A percentile compares a stretch with the other conserved stretches of the same genome.
Conservation (phyloP, 2,113 vertebrate species). For the Stigmatopora nigra region DNA sequence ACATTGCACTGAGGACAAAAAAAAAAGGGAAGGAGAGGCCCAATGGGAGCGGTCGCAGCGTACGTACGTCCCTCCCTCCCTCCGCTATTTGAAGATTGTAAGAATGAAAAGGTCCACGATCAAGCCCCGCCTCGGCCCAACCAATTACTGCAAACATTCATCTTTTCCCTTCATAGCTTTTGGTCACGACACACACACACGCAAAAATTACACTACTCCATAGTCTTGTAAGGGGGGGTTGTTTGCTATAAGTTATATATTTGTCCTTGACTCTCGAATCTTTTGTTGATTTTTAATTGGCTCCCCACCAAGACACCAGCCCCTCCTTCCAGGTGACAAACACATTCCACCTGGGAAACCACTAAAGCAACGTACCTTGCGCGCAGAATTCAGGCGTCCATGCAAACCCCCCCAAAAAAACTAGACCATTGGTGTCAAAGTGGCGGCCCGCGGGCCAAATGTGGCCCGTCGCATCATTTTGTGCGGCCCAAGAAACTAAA, state of each 20-base stretch:
- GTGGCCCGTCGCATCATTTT: too few relatives aligned
- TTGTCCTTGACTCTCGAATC: conserved; percentile 19
- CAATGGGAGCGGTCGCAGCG: neutral
- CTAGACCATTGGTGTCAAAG: too few relatives aligned
- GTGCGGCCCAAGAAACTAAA: too few relatives aligned
- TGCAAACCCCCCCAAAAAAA: conserved; percentile 44
- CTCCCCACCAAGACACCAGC: conserved; percentile 14
- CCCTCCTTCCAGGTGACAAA: conserved; percentile 25
- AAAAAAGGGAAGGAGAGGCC: conserved; percentile 41
- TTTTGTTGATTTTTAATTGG: conserved; percentile 34
- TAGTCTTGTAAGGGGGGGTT: conserved; percentile 3
- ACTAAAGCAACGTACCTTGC: conserved; percentile 63
- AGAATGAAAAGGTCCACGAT: conserved; percentile 46
- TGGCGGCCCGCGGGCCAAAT: too few relatives aligned
- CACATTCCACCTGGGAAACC: conserved; percentile 35
- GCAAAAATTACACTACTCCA: conserved; percentile 19
- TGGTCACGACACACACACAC: conserved; percentile 54
- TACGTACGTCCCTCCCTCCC: neutral
- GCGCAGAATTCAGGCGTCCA: conserved; percentile 63
- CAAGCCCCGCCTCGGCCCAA: conserved; percentile 46
- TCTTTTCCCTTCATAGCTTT: conserved; percentile 65
- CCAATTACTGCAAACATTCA: conserved; percentile 62
- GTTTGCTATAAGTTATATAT: conserved; percentile 18
- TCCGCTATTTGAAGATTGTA: conserved; percentile 5
- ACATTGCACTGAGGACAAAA: conserved; percentile 61